Conservation (phyloP, 35 echinoderm and acorn worm species). For the Lytechinus variegatus region DNA sequence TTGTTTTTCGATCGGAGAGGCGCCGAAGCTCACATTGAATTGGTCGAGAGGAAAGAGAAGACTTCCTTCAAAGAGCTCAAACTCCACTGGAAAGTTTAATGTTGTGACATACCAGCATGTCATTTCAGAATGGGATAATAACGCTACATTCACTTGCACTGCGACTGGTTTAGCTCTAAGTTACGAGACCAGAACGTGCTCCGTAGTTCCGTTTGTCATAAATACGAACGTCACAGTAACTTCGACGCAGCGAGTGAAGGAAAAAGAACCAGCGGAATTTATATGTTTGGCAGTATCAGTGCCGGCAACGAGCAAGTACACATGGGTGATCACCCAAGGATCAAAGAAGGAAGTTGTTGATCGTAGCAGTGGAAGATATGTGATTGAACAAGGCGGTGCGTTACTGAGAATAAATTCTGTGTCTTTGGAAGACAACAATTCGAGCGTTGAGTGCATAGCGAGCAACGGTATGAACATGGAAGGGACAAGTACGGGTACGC, state of each 20-base stretch:
- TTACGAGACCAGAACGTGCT: neutral
- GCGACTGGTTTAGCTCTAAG: neutral
- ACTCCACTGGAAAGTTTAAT: slow-evolving; percentile 30
- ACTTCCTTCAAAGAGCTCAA: neutral
- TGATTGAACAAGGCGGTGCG: slow-evolving; percentile 32
- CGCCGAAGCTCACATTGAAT: slow-evolving; percentile 21
- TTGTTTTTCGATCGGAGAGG: slow-evolving; percentile 33
- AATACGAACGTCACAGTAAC: slow-evolving; percentile 35
- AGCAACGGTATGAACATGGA: slow-evolving; percentile 8
- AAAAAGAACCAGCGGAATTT: neutral
- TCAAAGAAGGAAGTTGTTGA: neutral
- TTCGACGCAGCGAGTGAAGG: neutral
- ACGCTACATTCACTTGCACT: slow-evolving; percentile 45
- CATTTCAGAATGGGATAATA: slow-evolving; percentile 35
- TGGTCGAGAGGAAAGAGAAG: neutral
- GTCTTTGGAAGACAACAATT: neutral
- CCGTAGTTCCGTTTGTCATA: slow-evolving; percentile 32
- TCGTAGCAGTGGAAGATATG: neutral
- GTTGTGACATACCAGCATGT: neutral
- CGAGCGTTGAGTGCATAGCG: slow-evolving; percentile 5
- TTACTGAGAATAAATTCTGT: slow-evolving; percentile 36
- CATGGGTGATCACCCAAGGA: slow-evolving; percentile 26
- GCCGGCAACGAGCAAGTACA: slow-evolving; percentile 8
- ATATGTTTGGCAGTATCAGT: slow-evolving; percentile 16
- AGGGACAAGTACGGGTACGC: slow-evolving; percentile 14